Evolutionary conservation across 2,888 invertebrate genomes (phyloP).

Genomic region (Tenodera sinensis): DNA sequence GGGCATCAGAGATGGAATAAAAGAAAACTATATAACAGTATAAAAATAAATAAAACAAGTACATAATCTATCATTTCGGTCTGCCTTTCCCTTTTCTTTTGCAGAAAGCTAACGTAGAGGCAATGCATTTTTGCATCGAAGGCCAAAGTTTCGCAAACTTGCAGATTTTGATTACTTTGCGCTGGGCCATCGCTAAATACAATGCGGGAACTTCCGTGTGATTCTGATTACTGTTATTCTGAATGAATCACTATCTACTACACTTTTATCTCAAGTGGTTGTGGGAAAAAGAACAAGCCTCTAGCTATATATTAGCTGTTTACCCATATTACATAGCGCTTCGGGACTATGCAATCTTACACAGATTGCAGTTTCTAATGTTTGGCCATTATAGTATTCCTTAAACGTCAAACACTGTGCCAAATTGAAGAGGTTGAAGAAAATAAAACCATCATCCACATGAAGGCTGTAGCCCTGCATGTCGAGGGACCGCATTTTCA

Average conservation of each 20-base stretch:
- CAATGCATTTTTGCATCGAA: no score
- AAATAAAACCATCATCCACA: not conserved
- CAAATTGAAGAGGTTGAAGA: not conserved
- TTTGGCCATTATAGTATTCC: not conserved
- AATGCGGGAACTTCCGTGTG: not conserved
- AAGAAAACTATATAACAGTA: not conserved
- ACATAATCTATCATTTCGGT: not conserved
- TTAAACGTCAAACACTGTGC: not conserved
- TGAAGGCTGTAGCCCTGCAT: no score
- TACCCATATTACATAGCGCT: not conserved
- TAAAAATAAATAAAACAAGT: no score
- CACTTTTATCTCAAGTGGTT: not conserved
- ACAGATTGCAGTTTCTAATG: not conserved
- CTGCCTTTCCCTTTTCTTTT: not conserved
- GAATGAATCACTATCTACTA: not conserved
- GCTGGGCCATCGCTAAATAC: not conserved
- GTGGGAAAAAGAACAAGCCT: not conserved
- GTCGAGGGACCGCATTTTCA: no score
- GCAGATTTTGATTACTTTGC: not conserved
- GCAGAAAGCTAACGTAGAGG: not conserved
- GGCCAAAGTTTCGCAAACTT: no score
- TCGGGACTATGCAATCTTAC: not conserved
- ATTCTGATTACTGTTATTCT: not conserved
- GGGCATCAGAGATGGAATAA: not conserved
- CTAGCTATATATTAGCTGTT: not conserved